Base-by-base conservation (phyloP, 2,797 vertebrate species). In the Hoplostethus atlanticus region DNA sequence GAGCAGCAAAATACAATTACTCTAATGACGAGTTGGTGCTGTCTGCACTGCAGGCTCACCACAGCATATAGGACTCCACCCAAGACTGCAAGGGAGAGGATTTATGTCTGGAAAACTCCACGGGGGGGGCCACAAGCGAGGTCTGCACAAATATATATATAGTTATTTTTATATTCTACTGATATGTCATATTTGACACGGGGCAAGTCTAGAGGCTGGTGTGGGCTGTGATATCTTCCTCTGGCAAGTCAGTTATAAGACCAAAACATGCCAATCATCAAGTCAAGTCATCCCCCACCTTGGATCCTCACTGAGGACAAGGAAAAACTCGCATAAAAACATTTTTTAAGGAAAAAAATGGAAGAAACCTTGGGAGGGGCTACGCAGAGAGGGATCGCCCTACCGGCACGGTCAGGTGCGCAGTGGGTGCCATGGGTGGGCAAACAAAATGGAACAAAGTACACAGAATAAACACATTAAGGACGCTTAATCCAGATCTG, bases 1-100 rank as follows among this genome's bases (percentile, higher is more conserved):
- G 65, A 64, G 46, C 38, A 67, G 65, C 51, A 65, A 86, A 78
- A 83, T 55, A 74, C 82, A 80, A 74, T 84, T 69, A 77, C 40
- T 11, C 36, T 84, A 82, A 90, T 83, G 58, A 81, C 57, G 51
- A 71, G 73, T 56, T 64, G 10, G 52, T 25, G 42, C 62, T 69
- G 54, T 72, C 47, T 79, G 66, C 73, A 28, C 56, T 72, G 69
- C 34, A 38, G 63, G 61, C 42, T 73, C 75, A 12, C 38, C 10
- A 13, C 54, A 56, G 56, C 71, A 71, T 42, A 53, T 53, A 53
- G 8, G 59, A 55, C 58, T 60, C 38, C 6, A 66, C 31, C 7
- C 6, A 3, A 61, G 58, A 77, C 59, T 59, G 47, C 42, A 70
- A 2, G 9, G 64, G 53, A 53, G 62, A 48, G 21, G 21, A 28